Percentiles rank a stretch among this genome's conserved stretches.
Evolutionary conservation across 2,888 invertebrate genomes (phyloP).

Genomic region (Nomada flava): DNA sequence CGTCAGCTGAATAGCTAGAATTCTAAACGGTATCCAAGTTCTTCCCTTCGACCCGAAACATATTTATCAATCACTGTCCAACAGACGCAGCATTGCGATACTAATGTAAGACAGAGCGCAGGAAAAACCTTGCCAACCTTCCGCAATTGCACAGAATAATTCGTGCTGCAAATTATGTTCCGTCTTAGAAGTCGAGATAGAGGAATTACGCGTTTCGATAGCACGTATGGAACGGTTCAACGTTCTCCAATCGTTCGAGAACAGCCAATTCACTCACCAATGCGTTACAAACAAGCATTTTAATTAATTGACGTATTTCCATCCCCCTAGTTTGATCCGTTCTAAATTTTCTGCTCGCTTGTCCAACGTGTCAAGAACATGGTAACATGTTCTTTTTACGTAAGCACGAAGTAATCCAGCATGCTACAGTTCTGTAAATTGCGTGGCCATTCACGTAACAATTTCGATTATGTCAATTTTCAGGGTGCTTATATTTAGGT

Average conservation of each 20-base stretch:
- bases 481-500: too few relatives aligned
- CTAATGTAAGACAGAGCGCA: not conserved
- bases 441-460: not conserved
- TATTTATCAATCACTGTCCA: slow-evolving; percentile 46
- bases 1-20: slow-evolving; percentile 30
- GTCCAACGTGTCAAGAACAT: not conserved
- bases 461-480: not conserved
- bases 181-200: not conserved
- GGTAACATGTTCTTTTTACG: not conserved
- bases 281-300: slow-evolving; percentile 61
- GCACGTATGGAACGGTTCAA: slow-evolving; percentile 29
- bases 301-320: slow-evolving; percentile 71
- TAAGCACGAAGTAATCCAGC: not conserved
- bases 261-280: slow-evolving; percentile 72
- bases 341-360: not conserved
- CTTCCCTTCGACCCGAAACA: slow-evolving; percentile 4
- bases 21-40: slow-evolving; percentile 31
- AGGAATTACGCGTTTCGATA: slow-evolving; percentile 20
- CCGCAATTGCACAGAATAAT: not conserved
- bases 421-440: not conserved
- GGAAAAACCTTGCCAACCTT: not conserved
- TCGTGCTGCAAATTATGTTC: not conserved
- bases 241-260: slow-evolving; percentile 55
- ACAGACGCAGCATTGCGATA: slow-evolving; percentile 10
- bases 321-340: slow-evolving; percentile 4